phyloP scores from a whole-genome alignment of 2,113 vertebrate genomes.

The Azemiops feae region DNA sequence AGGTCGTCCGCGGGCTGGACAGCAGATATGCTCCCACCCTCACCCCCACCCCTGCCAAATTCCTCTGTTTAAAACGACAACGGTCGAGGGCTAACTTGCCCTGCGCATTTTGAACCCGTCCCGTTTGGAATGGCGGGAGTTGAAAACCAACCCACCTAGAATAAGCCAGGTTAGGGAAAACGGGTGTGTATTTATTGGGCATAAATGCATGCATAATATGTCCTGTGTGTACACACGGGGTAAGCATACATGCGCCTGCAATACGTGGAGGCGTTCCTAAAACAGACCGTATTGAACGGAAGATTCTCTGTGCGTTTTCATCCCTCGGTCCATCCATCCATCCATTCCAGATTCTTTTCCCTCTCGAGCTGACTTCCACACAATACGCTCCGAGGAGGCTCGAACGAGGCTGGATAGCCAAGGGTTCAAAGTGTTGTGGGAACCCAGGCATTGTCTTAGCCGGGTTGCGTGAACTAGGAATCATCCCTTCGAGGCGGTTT shows the following conservation, averaged over 20 bases:
- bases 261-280: not conserved
- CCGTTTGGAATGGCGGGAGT: not conserved
- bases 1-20: not conserved
- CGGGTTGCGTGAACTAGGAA: not conserved
- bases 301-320: not conserved
- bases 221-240: not conserved
- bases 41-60: too few species aligned
- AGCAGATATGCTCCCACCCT: not conserved
- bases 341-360: not conserved
- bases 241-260: not conserved
- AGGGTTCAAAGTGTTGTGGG: not conserved
- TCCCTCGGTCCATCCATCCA: fast-evolving
- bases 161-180: not conserved
- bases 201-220: not conserved
- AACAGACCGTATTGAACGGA: not conserved
- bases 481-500: not conserved
- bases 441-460: not conserved
- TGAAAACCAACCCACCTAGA: not conserved
- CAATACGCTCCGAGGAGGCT: not conserved
- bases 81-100: not conserved
- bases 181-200: not conserved
- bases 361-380: not conserved
- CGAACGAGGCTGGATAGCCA: not conserved
- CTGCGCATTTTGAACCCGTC: not conserved
- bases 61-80: not conserved